phyloP scores from a whole-genome alignment of 1,140 invertebrate genomes.

The Diabrotica undecimpunctata region DNA sequence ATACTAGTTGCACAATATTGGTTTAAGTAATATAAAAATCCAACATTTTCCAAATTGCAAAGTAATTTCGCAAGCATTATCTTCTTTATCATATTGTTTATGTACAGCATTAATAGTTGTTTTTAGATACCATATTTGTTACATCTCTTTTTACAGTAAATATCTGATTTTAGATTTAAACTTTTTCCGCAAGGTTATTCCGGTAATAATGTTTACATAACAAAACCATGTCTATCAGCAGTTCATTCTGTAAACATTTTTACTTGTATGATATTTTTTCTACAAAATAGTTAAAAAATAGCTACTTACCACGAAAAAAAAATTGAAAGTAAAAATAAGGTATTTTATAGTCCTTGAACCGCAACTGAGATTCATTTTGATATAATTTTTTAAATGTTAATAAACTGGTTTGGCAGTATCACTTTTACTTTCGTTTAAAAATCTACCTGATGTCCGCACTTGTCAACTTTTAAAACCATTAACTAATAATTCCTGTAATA shows the following conservation, averaged over 20 bases:
- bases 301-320: constrained; percentile 41
- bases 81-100: no score
- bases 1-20: no score
- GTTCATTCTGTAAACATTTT: no score
- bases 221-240: neutral
- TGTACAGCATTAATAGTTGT: no score
- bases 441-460: neutral
- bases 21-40: no score
- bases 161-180: neutral
- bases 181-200: constrained; percentile 12
- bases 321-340: constrained; percentile 34
- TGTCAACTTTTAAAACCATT: neutral
- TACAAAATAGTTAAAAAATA: no score
- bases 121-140: no score
- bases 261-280: no score
- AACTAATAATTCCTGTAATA: neutral
- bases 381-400: neutral
- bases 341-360: constrained; percentile 40
- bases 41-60: no score
- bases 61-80: no score
- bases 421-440: neutral
- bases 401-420: neutral
- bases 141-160: no score
- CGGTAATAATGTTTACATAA: neutral
- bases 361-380: constrained; percentile 36